Base-by-base conservation (phyloP, 1,140 invertebrate species). In the Diachasmimorpha longicaudata region DNA sequence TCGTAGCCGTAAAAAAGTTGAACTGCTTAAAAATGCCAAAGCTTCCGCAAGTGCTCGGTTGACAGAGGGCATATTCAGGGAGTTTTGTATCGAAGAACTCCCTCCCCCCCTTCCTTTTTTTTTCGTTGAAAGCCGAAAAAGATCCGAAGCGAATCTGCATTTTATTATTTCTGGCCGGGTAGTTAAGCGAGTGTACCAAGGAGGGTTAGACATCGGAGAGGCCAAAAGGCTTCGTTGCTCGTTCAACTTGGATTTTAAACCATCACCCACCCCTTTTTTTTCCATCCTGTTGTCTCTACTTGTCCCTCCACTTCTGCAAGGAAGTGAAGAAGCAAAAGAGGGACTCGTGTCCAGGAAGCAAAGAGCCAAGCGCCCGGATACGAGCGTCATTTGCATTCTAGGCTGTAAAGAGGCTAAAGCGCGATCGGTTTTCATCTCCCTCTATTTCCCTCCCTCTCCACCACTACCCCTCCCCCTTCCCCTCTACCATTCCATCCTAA, bases 91-190 rank as follows among this genome's bases (percentile, higher is more conserved):
- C 52, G 63, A n/a, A 37, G 58, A 36, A 42, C 46, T 36, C 14
- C 37, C 52, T n/a, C n/a, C n/a, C n/a, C n/a, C n/a, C n/a, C n/a
- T n/a, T n/a, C n/a, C 44, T 9, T 52, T 52, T 52, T 68, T 21
- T 71, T 76, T 31, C 48, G 37, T 25, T 68, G 21, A 42, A 63
- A 73, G 48, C 31, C 36, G 68, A 52, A 70, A 70, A 73, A 72
- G 69, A 78, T 75, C 58, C 72, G 67, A 68, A 77, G 48, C 8
- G 71, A 82, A 85, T 86, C 83, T 85, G 84, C 84, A 84, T 86
- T 86, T 86, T 86, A 86, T 86, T 86, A 85, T 86, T 86, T 84
- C 85, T 83, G 78, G 72, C 78, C 77, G 80, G 80, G 78, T 78
- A 81, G 79, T 86, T 85, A 86, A 86, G 72, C 75, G 78, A 78